Evolutionary conservation across 2,888 invertebrate species (phyloP), one percentile per base, ranked within the genome.

Genomic region (Pseudococcus jackbeardsleyi): DNA sequence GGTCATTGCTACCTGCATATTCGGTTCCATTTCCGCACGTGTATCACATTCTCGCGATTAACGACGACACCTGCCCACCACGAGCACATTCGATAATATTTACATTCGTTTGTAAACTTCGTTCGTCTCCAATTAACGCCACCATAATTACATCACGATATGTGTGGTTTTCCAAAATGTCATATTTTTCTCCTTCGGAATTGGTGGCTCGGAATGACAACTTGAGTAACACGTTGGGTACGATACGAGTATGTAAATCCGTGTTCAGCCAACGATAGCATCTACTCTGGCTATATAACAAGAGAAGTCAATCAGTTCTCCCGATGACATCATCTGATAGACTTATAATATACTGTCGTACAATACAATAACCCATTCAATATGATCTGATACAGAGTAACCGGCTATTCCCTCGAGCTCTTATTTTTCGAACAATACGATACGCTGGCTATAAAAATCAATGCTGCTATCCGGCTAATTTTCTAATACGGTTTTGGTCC

Each of bases 291-390:
- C 26, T 2, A 5, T 2, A 5, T 12, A 72, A 72, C 68, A 72
- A 72, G 79, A 79, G 42, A 79, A 79, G 79, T 79, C 46, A 79
- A 79, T 79, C 79, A 79, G 79, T 42, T 79, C 33, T 42, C 68
- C 33, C 79, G 42, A 79, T 79, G 79, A 79, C 79, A 79, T 42
- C 79, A 79, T 79, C 42, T 79, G 79, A 79, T 79, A 79, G 79
- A 79, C 42, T n/a, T 79, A 79, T 19, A 39, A 79, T 42, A 79
- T 79, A 46, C 59, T 59, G 59, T 59, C 59, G 19, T 59, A 59
- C 59, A 79, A 79, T 42, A 79, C 79, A 79, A 79, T 79, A 79
- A 42, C 79, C 46, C 79, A 79, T 79, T 42, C n/a, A 72, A 33
- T n/a, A 33, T 12, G 68, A 72, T 72, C 68, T 33, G 68, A 72